Conservation (phyloP, 2,888 invertebrate species). For the Andricus quercusramuli region DNA sequence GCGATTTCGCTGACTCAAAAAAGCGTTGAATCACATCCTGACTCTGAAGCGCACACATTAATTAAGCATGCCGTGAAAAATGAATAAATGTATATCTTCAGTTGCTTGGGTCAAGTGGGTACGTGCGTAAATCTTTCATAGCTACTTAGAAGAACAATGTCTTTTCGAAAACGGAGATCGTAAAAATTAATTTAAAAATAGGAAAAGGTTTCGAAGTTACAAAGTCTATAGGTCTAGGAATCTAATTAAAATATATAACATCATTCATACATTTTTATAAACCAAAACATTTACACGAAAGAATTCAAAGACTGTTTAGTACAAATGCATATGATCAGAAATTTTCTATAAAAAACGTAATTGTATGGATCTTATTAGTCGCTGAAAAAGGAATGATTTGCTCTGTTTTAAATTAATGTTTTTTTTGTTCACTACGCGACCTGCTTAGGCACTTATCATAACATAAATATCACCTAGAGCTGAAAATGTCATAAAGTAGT, state of each 20-base stretch:
- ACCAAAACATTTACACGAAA: not conserved
- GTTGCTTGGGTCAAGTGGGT: constrained; percentile 39
- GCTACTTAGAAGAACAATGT: constrained; percentile 24
- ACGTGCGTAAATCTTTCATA: constrained; percentile 12
- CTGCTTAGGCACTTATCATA: not conserved
- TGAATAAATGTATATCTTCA: constrained; percentile 26
- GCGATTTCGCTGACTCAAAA: not conserved
- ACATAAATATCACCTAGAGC: not conserved
- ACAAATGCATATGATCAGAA: not conserved
- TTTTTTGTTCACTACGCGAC: not conserved
- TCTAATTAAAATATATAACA: not conserved
- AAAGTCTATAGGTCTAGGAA: not conserved
- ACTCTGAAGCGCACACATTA: constrained; percentile 24
- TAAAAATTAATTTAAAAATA: not conserved
- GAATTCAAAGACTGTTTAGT: not conserved
- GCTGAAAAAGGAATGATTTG: not conserved
- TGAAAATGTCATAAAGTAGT: not conserved
- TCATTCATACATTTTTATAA: not conserved
- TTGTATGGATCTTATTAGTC: not conserved
- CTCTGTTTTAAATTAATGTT: not conserved
- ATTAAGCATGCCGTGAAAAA: constrained; percentile 45
- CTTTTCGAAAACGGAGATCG: not conserved
- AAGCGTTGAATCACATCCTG: constrained; percentile 31
- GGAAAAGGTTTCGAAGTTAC: not conserved
- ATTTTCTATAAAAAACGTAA: not conserved